Percentiles rank a stretch among this genome's conserved stretches.
Evolutionary conservation across 2,113 vertebrate genomes (phyloP).

Genomic region (Vicugna pacos): DNA sequence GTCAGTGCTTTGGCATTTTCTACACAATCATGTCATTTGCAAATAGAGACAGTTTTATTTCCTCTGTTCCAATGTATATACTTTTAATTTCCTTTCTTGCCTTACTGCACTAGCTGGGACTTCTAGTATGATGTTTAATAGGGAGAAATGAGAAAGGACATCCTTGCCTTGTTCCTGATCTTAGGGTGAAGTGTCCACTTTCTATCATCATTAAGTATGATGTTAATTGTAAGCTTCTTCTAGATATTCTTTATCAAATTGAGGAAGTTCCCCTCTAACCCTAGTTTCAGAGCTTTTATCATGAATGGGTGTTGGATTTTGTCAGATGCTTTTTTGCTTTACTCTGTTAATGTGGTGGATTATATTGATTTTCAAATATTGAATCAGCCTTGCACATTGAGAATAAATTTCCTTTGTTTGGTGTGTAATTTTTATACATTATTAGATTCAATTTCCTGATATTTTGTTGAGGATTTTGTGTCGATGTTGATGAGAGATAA

Average conservation of each 20-base stretch:
- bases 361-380: conserved; percentile 39
- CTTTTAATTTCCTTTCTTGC: conserved; percentile 25
- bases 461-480: conserved; percentile 4
- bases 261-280: not conserved
- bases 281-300: not conserved
- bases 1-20: conserved; percentile 22
- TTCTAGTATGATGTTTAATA: not conserved
- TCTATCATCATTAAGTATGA: not conserved
- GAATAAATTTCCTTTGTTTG: not conserved
- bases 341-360: not conserved
- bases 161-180: conserved; percentile 1
- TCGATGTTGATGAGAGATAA: not conserved
- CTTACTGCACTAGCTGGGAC: not conserved
- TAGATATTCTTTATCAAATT: conserved; percentile 25
- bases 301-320: not conserved
- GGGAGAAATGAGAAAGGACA: not conserved
- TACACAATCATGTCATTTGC: not conserved
- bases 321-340: conserved; percentile 17
- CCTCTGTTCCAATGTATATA: not conserved
- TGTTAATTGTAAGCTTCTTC: not conserved
- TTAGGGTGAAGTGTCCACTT: not conserved
- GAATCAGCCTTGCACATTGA: not conserved
- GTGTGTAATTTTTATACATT: conserved; percentile 4
- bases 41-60: conserved; percentile 1
- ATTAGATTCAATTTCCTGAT: conserved; percentile 17